Conservation (phyloP, 2,888 invertebrate genomes). For the Sturmia bella region DNA sequence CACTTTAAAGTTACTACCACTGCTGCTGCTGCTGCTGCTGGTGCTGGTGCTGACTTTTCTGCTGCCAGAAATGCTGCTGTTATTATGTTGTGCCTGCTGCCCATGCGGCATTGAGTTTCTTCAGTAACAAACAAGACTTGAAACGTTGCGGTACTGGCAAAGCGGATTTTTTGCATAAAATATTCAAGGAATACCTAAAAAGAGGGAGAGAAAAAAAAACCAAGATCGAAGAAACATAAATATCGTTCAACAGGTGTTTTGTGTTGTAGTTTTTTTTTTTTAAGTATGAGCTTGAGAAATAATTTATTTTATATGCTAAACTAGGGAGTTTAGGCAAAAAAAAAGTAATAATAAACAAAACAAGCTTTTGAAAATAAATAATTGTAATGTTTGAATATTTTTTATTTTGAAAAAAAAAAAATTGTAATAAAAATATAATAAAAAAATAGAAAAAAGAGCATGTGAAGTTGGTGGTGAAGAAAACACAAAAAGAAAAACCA, state of each 20-base stretch:
- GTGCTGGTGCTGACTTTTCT: background rate
- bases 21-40: background rate
- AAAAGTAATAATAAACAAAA: conserved; percentile 30
- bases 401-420: conserved; percentile 22
- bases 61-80: background rate
- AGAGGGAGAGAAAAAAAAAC: conserved; percentile 21
- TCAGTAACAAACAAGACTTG: conserved; percentile 63
- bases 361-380: conserved; percentile 34
- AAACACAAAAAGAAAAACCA: background rate
- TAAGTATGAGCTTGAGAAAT: conserved; percentile 23
- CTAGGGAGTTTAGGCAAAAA: conserved; percentile 46
- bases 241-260: conserved; percentile 64
- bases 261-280: conserved; percentile 12
- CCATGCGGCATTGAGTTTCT: conserved; percentile 36
- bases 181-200: background rate
- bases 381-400: conserved; percentile 20
- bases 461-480: conserved; percentile 12
- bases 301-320: conserved; percentile 47
- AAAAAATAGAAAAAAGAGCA: conserved; percentile 18
- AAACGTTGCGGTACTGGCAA: conserved; percentile 59
- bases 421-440: conserved; percentile 17
- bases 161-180: conserved; percentile 43
- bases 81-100: conserved; percentile 20
- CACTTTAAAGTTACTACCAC: conserved; percentile 24
- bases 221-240: conserved; percentile 49